Conservation (phyloP, 37 sponge, comb jelly and placozoan genomes). For the Aphrocallistes beatrix region DNA sequence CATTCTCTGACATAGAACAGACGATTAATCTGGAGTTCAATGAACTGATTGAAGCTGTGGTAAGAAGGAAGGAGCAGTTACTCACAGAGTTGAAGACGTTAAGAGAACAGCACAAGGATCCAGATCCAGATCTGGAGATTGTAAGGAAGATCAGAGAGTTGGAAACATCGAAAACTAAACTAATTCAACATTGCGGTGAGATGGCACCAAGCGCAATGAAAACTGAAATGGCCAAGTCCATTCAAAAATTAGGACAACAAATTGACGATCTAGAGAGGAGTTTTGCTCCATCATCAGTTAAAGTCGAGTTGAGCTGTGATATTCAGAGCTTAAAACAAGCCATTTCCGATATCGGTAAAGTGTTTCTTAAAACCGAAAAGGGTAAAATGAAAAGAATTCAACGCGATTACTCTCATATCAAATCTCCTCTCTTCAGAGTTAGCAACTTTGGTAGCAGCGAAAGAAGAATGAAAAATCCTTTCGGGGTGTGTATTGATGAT, state of each 20-base stretch:
- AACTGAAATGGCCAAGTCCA: no score
- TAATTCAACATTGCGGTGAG: neutral
- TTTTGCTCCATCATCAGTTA: no score
- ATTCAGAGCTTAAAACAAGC: neutral
- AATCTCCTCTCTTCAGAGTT: neutral
- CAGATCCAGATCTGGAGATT: neutral
- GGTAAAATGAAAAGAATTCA: no score
- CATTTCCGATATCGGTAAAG: neutral
- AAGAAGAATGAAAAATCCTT: neutral
- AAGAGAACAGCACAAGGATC: neutral
- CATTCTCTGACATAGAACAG: neutral
- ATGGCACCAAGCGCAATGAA: no score
- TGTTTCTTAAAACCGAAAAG: neutral
- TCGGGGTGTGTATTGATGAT: neutral
- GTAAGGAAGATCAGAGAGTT: neutral
- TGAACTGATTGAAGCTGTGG: neutral
- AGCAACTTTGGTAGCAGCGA: neutral
- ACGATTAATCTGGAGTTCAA: neutral
- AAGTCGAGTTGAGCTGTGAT: no score
- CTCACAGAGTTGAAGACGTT: neutral
- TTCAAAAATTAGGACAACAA: no score
- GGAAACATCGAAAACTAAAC: neutral
- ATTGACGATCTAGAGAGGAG: no score
- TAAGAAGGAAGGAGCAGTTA: neutral
- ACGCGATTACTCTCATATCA: neutral